Evolutionary conservation across 2,888 invertebrate genomes (phyloP), one percentile per base, ranked within the genome.

Genomic region (Calliopum simillimum): DNA sequence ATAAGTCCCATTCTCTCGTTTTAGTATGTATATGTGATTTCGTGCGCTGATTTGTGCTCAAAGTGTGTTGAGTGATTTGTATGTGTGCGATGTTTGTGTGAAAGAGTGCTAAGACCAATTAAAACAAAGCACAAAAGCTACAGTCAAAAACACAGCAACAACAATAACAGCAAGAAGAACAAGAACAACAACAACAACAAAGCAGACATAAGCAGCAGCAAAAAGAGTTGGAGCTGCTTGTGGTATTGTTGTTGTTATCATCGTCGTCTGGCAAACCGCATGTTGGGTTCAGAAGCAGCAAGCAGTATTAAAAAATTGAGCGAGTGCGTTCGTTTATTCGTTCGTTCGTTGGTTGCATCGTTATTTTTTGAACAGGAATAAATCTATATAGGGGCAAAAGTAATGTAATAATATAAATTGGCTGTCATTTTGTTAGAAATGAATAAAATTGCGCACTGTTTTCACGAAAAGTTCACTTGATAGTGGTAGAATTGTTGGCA

Each of bases 121-220:
- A 63, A 63, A 63, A 63, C 63, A 63, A 63, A 47, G 63, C 63
- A 63, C 53, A 63, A 62, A 19, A 47, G 63, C 63, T 63, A 33
- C 8, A 33, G 33, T 33, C 5, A 1, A 33, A n/a, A n/a, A n/a
- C n/a, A n/a, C n/a, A n/a, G n/a, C n/a, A n/a, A n/a, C n/a, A n/a
- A n/a, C n/a, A n/a, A n/a, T n/a, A 33, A 8, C 33, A 33, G 8
- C 33, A 33, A 33, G 8, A 33, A 33, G 5, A 33, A 33, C 33
- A 33, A 8, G 8, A 33, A 6, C 8, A 8, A 33, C 8, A 33
- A 33, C 33, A 33, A 4, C 5, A 33, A 33, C 8, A 33, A 33
- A 33, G 1, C 33, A 33, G 63, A n/a, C 63, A 47, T 33, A n/a
- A 25, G 16, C 49, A 51, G 49, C 63, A 33, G 25, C 33, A 49